phyloP scores from a whole-genome alignment of 2,797 vertebrate genomes.

The Paramormyrops hopkinsi region DNA sequence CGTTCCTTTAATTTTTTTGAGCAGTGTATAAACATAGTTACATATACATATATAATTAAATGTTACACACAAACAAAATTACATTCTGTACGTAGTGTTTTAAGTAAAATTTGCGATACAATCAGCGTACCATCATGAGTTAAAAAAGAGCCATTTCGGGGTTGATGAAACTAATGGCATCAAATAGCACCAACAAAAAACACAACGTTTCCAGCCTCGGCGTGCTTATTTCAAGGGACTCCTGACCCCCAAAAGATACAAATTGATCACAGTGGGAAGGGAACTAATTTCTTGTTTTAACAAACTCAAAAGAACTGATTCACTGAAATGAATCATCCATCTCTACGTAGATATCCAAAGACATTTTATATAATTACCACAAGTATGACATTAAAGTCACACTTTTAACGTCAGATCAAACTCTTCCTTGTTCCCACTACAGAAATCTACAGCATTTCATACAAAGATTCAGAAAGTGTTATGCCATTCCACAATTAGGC shows the following conservation, averaged over 20 bases:
- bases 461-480: neutral
- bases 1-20: no score
- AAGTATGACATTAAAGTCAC: neutral
- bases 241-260: neutral
- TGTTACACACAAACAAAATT: neutral
- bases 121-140: neutral
- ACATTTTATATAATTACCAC: neutral
- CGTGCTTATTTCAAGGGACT: neutral
- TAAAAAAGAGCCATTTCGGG: neutral
- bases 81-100: neutral
- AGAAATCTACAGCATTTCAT: neutral
- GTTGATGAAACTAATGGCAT: neutral
- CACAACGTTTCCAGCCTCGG: neutral
- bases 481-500: neutral
- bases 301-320: neutral
- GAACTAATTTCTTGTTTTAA: neutral
- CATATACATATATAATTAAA: neutral
- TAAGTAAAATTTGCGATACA: neutral
- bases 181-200: neutral
- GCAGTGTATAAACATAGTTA: neutral
- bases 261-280: neutral
- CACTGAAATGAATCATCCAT: neutral
- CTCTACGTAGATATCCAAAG: neutral
- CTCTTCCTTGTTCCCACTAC: neutral
- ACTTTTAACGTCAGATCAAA: neutral